These are phyloP conservation scores for Drosophila fungiperda DNA, from an alignment of 2,888 invertebrate species.

Conservation along the genomic window DNA sequence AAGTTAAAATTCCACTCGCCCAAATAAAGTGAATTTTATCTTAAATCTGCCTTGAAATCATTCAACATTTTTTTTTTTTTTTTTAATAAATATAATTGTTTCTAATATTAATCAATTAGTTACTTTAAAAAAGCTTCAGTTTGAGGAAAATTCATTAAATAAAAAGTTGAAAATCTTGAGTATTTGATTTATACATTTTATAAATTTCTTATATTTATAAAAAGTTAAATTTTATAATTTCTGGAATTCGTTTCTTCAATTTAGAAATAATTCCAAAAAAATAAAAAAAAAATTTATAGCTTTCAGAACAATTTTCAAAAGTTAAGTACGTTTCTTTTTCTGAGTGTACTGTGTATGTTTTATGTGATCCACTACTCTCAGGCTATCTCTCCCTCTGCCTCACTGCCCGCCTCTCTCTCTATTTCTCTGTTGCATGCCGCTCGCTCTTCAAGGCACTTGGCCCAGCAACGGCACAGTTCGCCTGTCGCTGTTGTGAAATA, in stretches of 20 bases:
- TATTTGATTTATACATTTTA: too few species aligned
- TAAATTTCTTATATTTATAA: neutral
- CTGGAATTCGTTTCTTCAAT: neutral
- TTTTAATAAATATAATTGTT: too few species aligned
- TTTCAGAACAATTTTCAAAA: neutral
- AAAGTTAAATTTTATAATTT: neutral
- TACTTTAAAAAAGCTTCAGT: too few species aligned
- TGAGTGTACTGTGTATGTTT: slow-evolving; percentile 45
- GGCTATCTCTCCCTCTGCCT: slow-evolving; percentile 6
- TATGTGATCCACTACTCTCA: slow-evolving; percentile 39
- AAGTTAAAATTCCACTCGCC: too few species aligned
- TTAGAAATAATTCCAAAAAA: neutral
- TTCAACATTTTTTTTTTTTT: too few species aligned
- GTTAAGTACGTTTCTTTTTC: neutral
- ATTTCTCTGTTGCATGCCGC: neutral
- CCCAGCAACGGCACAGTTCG: slow-evolving; percentile 43
- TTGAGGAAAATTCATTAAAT: too few species aligned
- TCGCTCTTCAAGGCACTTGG: neutral
- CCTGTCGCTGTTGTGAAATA: slow-evolving; percentile 75
- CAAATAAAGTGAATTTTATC: too few species aligned
- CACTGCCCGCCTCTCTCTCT: neutral
- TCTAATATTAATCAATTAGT: too few species aligned
- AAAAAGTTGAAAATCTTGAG: too few species aligned
- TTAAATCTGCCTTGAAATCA: too few species aligned
- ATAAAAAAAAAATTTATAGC: neutral